phyloP scores from a whole-genome alignment of 2,797 vertebrate species.

The Fringilla coelebs region DNA sequence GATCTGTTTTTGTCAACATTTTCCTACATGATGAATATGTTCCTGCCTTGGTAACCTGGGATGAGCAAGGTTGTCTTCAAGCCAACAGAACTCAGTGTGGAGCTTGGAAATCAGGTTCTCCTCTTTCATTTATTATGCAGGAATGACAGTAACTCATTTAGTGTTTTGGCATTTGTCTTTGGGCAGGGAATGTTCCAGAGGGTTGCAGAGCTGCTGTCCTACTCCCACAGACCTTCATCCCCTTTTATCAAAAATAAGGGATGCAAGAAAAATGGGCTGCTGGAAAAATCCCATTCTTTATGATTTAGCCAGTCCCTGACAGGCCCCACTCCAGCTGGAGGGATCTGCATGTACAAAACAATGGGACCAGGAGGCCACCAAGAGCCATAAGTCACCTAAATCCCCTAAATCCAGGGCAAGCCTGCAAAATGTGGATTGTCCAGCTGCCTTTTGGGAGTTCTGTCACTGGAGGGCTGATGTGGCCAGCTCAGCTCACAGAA shows the following conservation, averaged over 20 bases:
- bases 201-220: not conserved
- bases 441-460: not conserved
- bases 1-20: not conserved
- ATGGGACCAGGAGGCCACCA: not conserved
- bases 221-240: not conserved
- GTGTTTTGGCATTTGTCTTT: not conserved
- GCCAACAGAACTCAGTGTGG: fast-evolving
- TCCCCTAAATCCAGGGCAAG: not conserved
- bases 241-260: not conserved
- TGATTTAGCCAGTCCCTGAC: not conserved
- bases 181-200: not conserved
- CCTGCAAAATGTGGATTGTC: not conserved
- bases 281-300: not conserved
- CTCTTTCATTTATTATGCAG: not conserved
- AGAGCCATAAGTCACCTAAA: not conserved
- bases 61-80: not conserved
- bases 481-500: not conserved
- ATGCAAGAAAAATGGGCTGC: not conserved
- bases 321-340: not conserved
- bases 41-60: not conserved
- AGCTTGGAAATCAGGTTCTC: not conserved
- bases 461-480: not conserved
- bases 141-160: not conserved
- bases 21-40: not conserved
- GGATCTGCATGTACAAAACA: not conserved